Conservation (phyloP, 2,888 invertebrate species). For the Troides helena region DNA sequence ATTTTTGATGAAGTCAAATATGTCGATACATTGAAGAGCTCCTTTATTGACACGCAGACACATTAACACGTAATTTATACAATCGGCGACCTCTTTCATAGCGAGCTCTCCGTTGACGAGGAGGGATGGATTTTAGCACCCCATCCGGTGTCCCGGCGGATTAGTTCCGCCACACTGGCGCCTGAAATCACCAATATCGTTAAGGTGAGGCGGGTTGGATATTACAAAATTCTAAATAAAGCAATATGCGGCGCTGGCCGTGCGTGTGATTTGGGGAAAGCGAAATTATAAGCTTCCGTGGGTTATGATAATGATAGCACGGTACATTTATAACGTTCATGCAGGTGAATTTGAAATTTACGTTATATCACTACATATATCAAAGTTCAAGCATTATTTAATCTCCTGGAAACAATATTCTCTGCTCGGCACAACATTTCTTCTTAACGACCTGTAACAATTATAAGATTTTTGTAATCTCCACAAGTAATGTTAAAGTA, state of each 20-base stretch:
- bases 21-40: constrained; percentile 2
- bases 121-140: constrained; percentile 45
- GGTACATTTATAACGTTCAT: constrained; percentile 8
- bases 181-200: constrained; percentile 49
- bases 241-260: constrained; percentile 57
- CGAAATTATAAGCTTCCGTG: constrained; percentile 27
- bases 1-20: not conserved
- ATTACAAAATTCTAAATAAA: constrained; percentile 66
- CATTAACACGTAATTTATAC: constrained; percentile 29
- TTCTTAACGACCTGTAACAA: not conserved
- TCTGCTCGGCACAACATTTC: not conserved
- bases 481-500: not conserved
- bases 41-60: constrained; percentile 14
- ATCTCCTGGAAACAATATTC: not conserved
- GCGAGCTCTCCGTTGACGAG: constrained; percentile 12
- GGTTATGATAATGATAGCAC: constrained; percentile 8
- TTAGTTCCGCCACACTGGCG: constrained; percentile 62
- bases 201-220: constrained; percentile 52
- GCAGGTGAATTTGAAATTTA: constrained; percentile 11
- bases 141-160: constrained; percentile 58
- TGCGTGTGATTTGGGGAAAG: constrained; percentile 55
- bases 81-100: constrained; percentile 26
- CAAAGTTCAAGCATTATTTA: not conserved
- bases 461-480: not conserved
- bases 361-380: not conserved